Evolutionary conservation across 1,140 invertebrate species (phyloP).

Genomic region (Drosophila pseudoobscura): DNA sequence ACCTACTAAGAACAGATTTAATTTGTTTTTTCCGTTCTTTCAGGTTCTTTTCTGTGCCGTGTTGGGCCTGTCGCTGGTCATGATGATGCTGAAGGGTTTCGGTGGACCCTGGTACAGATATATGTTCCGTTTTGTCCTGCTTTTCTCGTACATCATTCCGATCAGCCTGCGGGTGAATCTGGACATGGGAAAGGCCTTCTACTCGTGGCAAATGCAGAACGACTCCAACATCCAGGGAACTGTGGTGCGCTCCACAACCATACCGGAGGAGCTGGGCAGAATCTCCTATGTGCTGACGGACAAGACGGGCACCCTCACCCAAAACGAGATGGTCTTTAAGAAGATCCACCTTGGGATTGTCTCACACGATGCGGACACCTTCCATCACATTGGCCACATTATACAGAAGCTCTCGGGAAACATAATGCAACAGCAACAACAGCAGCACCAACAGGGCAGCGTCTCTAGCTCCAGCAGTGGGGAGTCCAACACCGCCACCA

Average conservation of each 20-base stretch:
- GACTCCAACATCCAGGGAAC: constrained; percentile 97
- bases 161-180: constrained; percentile 99
- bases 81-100: constrained; percentile 98
- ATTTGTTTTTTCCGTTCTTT: background rate
- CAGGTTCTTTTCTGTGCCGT: constrained; percentile 96
- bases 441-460: constrained; percentile 60
- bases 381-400: constrained; percentile 84
- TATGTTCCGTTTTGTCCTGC: constrained; percentile 97
- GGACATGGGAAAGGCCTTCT: constrained; percentile 98
- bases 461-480: constrained; percentile 58
- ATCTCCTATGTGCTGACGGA: constrained; percentile 98
- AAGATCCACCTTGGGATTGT: constrained; percentile 96
- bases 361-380: constrained; percentile 93
- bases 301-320: constrained; percentile 99
- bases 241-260: constrained; percentile 99
- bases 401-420: constrained; percentile 82
- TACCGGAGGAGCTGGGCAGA: constrained; percentile 98
- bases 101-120: constrained; percentile 98
- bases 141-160: constrained; percentile 99
- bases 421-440: constrained; percentile 62
- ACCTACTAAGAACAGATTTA: background rate
- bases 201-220: constrained; percentile 97
- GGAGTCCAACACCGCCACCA: constrained; percentile 79
- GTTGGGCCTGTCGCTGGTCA: constrained; percentile 94
- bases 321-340: constrained; percentile 99